Conservation (phyloP, 2,113 vertebrate genomes). For the Agapornis roseicollis region DNA sequence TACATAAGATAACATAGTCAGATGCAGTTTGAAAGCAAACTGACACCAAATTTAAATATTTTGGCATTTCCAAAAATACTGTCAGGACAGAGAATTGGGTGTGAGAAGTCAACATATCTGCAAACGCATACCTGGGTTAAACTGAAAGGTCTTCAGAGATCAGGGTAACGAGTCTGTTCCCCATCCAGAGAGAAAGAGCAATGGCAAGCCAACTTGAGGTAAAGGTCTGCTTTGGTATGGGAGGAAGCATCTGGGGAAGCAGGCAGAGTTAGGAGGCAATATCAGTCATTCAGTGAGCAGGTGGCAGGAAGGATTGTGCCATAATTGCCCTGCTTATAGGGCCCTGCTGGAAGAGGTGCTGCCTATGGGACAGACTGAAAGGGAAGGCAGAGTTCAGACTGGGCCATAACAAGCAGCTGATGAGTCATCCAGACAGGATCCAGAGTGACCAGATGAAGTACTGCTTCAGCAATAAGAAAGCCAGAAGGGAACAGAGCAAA, state of each 20-base stretch:
- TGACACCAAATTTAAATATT: not conserved
- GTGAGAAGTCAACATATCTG: not conserved
- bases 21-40: not conserved
- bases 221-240: not conserved
- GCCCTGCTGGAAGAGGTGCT: not conserved
- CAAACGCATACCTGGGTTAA: rapidly evolving
- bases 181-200: not conserved
- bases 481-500: not conserved
- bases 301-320: not conserved
- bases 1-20: not conserved
- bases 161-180: not conserved
- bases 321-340: not conserved
- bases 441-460: not conserved
- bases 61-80: not conserved
- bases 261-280: not conserved
- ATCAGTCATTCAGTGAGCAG: not conserved
- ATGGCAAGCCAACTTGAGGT: not conserved
- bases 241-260: not conserved
- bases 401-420: rapidly evolving
- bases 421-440: not conserved
- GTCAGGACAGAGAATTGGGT: not conserved
- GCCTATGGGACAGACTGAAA: not conserved
- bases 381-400: not conserved
- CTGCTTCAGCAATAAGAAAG: not conserved
- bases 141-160: not conserved